Percentiles rank a stretch among this genome's conserved stretches.
Conservation (phyloP, 2,113 vertebrate genomes). For the Orycteropus afer region DNA sequence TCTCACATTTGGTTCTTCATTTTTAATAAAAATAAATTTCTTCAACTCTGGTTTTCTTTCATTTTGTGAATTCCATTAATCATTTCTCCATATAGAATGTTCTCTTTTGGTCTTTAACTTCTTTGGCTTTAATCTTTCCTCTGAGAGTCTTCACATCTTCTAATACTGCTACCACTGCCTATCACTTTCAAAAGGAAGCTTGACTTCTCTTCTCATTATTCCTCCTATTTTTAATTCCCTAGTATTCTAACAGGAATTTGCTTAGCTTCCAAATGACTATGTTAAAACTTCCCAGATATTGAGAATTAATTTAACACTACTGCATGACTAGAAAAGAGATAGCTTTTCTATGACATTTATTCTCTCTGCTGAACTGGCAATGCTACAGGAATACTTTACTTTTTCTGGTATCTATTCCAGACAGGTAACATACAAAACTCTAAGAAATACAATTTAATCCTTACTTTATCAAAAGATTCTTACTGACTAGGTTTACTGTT, state of each 20-base stretch:
- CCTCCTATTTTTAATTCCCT: slow-evolving; percentile 27
- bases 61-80: slow-evolving; percentile 25
- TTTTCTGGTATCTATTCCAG: not conserved
- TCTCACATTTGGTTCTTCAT: slow-evolving; percentile 15
- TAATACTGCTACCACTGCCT: not conserved
- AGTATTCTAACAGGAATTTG: slow-evolving; percentile 8
- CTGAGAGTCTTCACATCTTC: not conserved
- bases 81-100: not conserved
- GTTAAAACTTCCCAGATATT: slow-evolving; percentile 7
- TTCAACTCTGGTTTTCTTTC: slow-evolving; percentile 11
- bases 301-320: slow-evolving; percentile 34
- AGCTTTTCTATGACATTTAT: not conserved
- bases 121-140: slow-evolving; percentile 15
- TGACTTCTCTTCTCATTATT: slow-evolving; percentile 30
- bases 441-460: slow-evolving; percentile 43
- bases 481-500: not conserved
- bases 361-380: not conserved
- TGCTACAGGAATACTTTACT: not conserved
- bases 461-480: slow-evolving; percentile 29
- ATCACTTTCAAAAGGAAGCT: not conserved
- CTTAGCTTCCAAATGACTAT: slow-evolving; percentile 52
- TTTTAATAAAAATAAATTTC: slow-evolving; percentile 15
- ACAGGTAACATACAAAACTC: not conserved
- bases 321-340: not conserved
- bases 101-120: not conserved